Evolutionary conservation across 2,888 invertebrate genomes (phyloP), one percentile per base, ranked within the genome.

Genomic region (Cheiracanthium punctorium): DNA sequence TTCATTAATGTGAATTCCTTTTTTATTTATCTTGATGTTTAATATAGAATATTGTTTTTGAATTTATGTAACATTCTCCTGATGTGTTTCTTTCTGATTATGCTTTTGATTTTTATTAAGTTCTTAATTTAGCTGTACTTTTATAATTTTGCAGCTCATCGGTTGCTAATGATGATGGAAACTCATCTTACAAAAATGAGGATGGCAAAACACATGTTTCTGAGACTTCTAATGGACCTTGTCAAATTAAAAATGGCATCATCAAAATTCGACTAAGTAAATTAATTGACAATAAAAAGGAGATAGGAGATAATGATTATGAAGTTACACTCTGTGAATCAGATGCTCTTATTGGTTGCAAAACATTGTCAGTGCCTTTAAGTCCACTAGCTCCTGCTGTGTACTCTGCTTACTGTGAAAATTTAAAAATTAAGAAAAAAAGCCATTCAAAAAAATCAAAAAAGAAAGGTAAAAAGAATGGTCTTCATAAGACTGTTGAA

Each of bases 311-410:
- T 72, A 75, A 71, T n/a, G 70, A 71, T 71, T 71, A 71, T 75
- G 80, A 75, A 65, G 43, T 80, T 5, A 72, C 79, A 24, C 37
- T 58, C 32, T 72, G 75, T 80, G 76, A 86, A 71, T 58, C 80
- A 28, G 73, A 65, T 67, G 69, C 73, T 74, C 76, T 82, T 72
- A 64, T 32, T 74, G 52, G 52, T n/a, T 80, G 80, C n/a, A 80
- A 86, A 80, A 70, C 73, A 80, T 74, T 85, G 69, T 85, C 85
- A 80, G 85, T 86, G 85, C 85, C 85, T 86, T 86, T 86, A 71
- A 75, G 70, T 71, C 80, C 85, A 65, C 48, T 80, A 65, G 43
- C 80, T 32, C 75, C 80, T 58, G 58, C 64, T 65, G n/a, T 80
- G 28, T 75, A 80, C 29, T 80, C 79, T 67, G 79, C 79, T 48